Evolutionary conservation across 2,797 vertebrate species (phyloP).

Genomic region (Apogon hyalosoma): DNA sequence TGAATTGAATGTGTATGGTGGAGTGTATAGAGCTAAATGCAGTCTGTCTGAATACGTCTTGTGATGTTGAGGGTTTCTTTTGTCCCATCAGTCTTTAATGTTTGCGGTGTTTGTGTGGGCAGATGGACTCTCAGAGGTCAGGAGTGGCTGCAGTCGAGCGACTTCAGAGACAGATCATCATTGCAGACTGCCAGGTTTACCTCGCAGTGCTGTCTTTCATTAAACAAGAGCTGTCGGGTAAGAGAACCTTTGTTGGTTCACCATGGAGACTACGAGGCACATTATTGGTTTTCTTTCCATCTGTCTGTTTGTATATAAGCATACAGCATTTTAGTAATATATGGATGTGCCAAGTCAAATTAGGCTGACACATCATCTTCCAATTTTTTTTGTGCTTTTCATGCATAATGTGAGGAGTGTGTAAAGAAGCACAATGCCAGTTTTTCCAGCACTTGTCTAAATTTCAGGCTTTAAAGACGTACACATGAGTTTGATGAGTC

Average conservation of each 20-base stretch:
- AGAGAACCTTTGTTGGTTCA: background rate
- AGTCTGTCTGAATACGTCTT: too few relatives aligned
- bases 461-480: too few relatives aligned
- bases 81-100: background rate
- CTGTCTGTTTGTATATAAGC: too few relatives aligned
- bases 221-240: conserved; percentile 97
- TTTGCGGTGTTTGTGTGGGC: conserved; percentile 49
- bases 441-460: too few relatives aligned
- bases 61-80: background rate
- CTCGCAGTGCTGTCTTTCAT: conserved; percentile 96
- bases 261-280: background rate
- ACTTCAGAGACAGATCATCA: conserved; percentile 97
- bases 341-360: too few relatives aligned
- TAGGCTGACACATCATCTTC: too few relatives aligned
- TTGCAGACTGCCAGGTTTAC: conserved; percentile 98
- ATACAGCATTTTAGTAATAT: too few relatives aligned
- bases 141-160: conserved; percentile 88
- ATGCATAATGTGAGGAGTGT: too few relatives aligned
- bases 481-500: too few relatives aligned
- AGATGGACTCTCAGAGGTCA: conserved; percentile 91
- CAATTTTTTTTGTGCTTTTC: too few relatives aligned
- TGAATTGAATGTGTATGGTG: background rate
- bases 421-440: too few relatives aligned
- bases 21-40: background rate
- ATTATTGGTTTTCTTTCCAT: background rate